Conservation (phyloP, 2,113 vertebrate species). For the Ginglymostoma cirratum region DNA sequence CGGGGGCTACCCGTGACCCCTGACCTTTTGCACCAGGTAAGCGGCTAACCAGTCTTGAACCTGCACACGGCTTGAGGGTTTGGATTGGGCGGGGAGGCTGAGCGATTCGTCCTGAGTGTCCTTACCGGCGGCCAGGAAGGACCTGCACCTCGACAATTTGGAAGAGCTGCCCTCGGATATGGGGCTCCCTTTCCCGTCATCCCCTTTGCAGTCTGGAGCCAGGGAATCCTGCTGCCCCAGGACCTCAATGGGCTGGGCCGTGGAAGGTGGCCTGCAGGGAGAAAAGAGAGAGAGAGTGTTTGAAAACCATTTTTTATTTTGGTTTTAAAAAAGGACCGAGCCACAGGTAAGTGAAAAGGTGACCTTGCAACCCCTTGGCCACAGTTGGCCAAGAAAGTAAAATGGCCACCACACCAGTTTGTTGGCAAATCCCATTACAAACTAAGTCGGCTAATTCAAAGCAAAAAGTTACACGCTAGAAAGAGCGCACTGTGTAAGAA, state of each 20-base stretch:
- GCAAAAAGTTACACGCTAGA: background rate
- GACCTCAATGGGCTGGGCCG: slow-evolving; percentile 4
- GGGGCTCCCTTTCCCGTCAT: background rate
- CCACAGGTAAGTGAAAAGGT: background rate
- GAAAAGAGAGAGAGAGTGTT: background rate
- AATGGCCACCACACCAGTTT: background rate
- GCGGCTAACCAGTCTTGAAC: background rate
- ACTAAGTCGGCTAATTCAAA: background rate
- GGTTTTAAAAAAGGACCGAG: background rate
- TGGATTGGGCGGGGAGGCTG: background rate
- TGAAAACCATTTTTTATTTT: too few species aligned
- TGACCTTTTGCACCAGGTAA: background rate
- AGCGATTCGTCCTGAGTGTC: background rate
- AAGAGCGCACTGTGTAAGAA: background rate
- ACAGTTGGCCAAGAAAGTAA: background rate
- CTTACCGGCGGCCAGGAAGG: background rate
- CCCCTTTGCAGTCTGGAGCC: background rate
- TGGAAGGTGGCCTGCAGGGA: background rate
- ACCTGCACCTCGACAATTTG: background rate
- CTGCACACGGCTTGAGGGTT: background rate
- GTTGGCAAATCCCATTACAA: background rate
- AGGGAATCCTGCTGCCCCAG: background rate
- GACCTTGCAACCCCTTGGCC: background rate
- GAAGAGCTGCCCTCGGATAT: background rate
- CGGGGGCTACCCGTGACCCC: background rate